Base-by-base conservation (phyloP, 2,797 vertebrate genomes). In the Anisognathus igniventris region DNA sequence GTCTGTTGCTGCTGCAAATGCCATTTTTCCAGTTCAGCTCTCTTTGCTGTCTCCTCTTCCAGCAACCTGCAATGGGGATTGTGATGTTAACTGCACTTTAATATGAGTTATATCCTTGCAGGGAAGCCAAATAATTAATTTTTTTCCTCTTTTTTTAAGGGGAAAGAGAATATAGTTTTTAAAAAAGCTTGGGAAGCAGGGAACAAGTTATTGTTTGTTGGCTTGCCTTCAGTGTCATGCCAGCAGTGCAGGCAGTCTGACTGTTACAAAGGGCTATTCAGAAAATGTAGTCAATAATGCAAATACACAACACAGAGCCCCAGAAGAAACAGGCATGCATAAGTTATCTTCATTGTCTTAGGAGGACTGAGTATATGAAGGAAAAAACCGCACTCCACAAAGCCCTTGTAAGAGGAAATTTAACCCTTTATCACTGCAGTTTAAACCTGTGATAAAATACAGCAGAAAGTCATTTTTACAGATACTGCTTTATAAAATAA, bases 31-130 rank as follows among this genome's bases (percentile, higher is more conserved):
- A 99, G 86, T 90, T 99, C 99, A 2, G 97, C 97, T 90, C 99
- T 98, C 98, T 99, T 99, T 12, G 94, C 83, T 15, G 98, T 98
- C 97, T 99, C 99, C 83, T 99, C 98, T 95, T 99, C 99, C 96
- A 99, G 94, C 73, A 99, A 95, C 87, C 99, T 99, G 93, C 33
- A 88, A 45, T 0, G 16, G 25, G 14, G 14, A 90, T 39, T 62
- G 64, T 3, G 1, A 48, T 11, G 23, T 88, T 86, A 91, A 51
- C 7, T 30, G 27, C 19, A 27, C 47, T 73, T 64, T 8, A 51
- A 54, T 31, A 4, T 20, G 37, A 80, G 23, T 11, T 22, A 6
- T 25, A 68, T 18, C 47, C 20, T 31, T 2, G 7, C 13, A 68
- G 7, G 18, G 37, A 75, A 88, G 47, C 24, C n/a, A 58, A 81